Base-by-base conservation (phyloP, 2,888 invertebrate species). In the Carpatolechia fugitivella region DNA sequence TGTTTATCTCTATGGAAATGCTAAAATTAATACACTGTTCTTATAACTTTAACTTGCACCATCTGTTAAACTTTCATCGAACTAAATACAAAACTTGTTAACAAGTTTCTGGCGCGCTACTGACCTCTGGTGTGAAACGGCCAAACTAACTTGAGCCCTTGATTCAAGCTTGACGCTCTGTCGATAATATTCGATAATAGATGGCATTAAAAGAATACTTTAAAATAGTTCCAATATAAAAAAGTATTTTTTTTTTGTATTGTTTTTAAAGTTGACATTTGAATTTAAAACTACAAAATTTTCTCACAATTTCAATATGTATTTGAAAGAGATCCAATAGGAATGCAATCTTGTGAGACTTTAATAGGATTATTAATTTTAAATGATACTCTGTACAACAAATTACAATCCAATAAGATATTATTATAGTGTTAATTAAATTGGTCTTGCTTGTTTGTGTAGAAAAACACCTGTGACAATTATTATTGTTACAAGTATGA, bases 91-190 rank as follows among this genome's bases (percentile, higher is more conserved):
- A 60, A 72, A 70, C 67, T 72, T 66, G 64, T 70, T 66, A 68
- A 65, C 65, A 48, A 72, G 67, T 77, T 77, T 75, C 61, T 68
- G 57, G 54, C 55, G 50, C 58, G 60, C 66, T 65, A 60, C 77
- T 82, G 89, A 83, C 89, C 85, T 85, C 89, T 88, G 64, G 66
- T 66, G 83, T 62, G 64, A 75, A 85, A 81, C 83, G 80, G 88
- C 64, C 30, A 60, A 68, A 78, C 70, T 71, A 70, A 62, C 57
- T 72, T 56, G 59, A 65, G 61, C 57, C 64, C 58, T 55, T 63
- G 56, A 60, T 61, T 64, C 29, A 56, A 63, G 59, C 63, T 64
- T 59, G 63, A 66, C 56, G 58, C n/a, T n/a, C n/a, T n/a, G 51
- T 31, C 50, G 52, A 54, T 50, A 33, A 74, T 74, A 66, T 63